Evolutionary conservation across 92 coral and sea anemone genomes (phyloP).

Genomic region (Umimayanthus chanpuru): DNA sequence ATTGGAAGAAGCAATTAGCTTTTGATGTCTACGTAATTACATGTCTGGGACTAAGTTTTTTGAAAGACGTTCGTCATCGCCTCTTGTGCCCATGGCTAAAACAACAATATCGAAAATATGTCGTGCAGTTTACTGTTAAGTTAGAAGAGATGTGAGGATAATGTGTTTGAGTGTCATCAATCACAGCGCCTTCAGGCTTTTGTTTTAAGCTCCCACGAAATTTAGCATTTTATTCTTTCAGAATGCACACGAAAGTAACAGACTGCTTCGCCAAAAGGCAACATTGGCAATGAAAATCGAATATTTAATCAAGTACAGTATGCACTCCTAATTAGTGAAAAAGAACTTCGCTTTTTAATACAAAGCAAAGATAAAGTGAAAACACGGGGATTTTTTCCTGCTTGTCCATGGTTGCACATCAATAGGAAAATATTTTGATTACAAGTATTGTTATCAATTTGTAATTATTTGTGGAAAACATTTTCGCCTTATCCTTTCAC

Average conservation of each 20-base stretch:
- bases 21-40: too few relatives aligned
- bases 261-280: neutral
- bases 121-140: too few relatives aligned
- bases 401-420: neutral
- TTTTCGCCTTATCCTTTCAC: neutral
- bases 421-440: neutral
- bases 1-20: too few relatives aligned
- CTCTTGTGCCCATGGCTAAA: neutral
- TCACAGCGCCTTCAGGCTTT: neutral
- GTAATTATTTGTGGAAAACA: neutral
- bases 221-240: neutral
- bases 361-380: neutral
- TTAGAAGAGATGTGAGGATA: too few relatives aligned
- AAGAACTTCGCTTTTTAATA: neutral
- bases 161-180: neutral
- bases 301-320: neutral
- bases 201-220: neutral
- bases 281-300: neutral
- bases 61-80: neutral
- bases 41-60: neutral
- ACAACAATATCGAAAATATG: too few relatives aligned
- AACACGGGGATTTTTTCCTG: neutral
- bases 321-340: neutral
- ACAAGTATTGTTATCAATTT: neutral
- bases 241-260: neutral